Conservation (phyloP, 2,113 vertebrate species). For the Plecturocebus donacophilus region DNA sequence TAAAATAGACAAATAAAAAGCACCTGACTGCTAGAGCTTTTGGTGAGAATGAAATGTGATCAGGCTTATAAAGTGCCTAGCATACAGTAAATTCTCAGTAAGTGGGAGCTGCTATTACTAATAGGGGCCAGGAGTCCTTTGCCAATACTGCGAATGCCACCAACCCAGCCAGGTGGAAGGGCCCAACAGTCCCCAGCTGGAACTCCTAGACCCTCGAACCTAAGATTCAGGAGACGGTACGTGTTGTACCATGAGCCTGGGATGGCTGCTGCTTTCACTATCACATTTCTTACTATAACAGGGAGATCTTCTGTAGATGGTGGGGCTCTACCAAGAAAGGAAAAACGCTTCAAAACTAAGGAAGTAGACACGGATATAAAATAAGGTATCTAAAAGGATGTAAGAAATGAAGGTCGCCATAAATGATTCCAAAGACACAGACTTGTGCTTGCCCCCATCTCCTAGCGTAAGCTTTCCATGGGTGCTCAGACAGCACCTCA, state of each 20-base stretch:
- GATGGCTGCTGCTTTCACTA: background rate
- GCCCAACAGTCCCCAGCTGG: background rate
- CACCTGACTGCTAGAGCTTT: too few species aligned
- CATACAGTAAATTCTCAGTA: background rate
- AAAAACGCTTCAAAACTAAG: background rate
- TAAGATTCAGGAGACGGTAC: background rate
- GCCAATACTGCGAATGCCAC: background rate
- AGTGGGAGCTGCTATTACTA: background rate
- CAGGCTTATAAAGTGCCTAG: background rate
- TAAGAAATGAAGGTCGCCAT: background rate
- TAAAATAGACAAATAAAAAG: background rate
- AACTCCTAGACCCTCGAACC: background rate
- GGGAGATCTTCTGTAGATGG: background rate
- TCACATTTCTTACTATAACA: fast-evolving
- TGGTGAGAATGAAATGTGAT: background rate
- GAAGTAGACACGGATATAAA: background rate
- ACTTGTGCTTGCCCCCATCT: background rate
- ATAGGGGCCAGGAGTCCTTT: too few species aligned
- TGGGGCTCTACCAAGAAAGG: background rate
- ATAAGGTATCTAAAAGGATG: background rate
- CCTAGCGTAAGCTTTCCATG: background rate
- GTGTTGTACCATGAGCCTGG: fast-evolving
- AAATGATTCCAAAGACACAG: background rate
- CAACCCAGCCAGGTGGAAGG: background rate
- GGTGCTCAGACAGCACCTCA: background rate